Conservation (phyloP, 2,113 vertebrate species). For the Pseudolaguvia tuberculata region DNA sequence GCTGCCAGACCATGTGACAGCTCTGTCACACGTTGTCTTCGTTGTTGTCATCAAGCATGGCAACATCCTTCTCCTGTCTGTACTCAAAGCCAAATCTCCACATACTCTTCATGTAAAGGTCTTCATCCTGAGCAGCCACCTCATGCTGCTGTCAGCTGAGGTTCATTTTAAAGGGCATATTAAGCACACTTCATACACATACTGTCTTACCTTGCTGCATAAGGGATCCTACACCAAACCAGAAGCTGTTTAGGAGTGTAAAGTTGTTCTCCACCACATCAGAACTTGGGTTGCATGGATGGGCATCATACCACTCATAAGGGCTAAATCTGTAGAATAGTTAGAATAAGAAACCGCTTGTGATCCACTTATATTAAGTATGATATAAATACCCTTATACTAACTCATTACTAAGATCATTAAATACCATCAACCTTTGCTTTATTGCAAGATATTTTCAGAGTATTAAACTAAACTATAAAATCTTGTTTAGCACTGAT, state of each 20-base stretch:
- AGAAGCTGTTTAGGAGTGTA: conserved; percentile 97
- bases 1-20: conserved; percentile 66
- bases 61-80: conserved; percentile 64
- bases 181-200: conserved; percentile 29
- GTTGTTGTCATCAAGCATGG: conserved; percentile 55
- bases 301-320: conserved; percentile 95
- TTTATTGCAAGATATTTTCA: background rate
- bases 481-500: background rate
- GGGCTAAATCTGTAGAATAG: conserved; percentile 84
- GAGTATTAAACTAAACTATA: background rate
- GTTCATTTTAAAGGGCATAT: conserved; percentile 17
- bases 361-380: conserved; percentile 6
- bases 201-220: conserved; percentile 91
- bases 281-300: conserved; percentile 92
- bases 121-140: conserved; percentile 56
- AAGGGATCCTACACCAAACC: conserved; percentile 94
- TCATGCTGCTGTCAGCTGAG: conserved; percentile 61
- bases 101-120: conserved; percentile 64
- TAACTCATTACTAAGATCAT: conserved; percentile 12
- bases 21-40: conserved; percentile 58
- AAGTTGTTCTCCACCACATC: conserved; percentile 98
- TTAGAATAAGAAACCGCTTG: background rate
- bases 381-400: no score
- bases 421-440: conserved; percentile 9
- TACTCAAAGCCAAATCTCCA: conserved; percentile 56